Conservation (phyloP, 2,888 invertebrate genomes). For the Pyralis farinalis region DNA sequence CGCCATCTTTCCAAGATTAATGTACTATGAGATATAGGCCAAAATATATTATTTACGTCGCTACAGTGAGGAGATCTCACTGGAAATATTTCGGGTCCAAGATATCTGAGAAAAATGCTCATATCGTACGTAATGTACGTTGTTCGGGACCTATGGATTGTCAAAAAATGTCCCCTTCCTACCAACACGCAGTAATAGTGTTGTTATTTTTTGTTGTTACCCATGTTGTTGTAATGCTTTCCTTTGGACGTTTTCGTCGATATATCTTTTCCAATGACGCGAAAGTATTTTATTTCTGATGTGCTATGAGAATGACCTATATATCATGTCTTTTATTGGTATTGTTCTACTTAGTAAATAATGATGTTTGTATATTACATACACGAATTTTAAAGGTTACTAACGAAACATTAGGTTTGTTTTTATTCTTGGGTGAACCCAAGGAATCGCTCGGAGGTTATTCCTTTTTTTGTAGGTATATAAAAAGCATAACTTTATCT, state of each 20-base stretch:
- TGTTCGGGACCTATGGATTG: background rate
- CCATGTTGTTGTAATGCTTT: background rate
- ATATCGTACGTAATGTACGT: slow-evolving; percentile 1
- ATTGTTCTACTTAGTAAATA: no score
- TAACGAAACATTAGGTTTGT: no score
- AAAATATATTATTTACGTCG: slow-evolving; percentile 21
- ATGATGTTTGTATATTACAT: no score
- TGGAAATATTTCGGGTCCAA: slow-evolving; percentile 1
- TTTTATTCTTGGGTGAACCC: no score
- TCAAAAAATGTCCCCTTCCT: background rate
- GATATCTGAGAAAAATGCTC: slow-evolving; percentile 1
- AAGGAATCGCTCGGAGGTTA: no score
- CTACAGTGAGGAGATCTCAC: background rate
- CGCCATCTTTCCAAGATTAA: slow-evolving; percentile 27
- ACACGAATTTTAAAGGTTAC: no score
- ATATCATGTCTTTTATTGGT: no score
- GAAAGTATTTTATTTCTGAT: background rate
- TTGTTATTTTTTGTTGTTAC: no score
- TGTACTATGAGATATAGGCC: slow-evolving; percentile 27
- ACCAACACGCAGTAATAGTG: no score
- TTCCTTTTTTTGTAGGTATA: no score
- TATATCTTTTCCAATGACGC: background rate
- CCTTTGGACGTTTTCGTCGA: background rate
- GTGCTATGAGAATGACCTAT: no score
- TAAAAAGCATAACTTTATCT: no score